Base-by-base conservation (phyloP, 2,113 vertebrate species). In the Rhipidura dahli region DNA sequence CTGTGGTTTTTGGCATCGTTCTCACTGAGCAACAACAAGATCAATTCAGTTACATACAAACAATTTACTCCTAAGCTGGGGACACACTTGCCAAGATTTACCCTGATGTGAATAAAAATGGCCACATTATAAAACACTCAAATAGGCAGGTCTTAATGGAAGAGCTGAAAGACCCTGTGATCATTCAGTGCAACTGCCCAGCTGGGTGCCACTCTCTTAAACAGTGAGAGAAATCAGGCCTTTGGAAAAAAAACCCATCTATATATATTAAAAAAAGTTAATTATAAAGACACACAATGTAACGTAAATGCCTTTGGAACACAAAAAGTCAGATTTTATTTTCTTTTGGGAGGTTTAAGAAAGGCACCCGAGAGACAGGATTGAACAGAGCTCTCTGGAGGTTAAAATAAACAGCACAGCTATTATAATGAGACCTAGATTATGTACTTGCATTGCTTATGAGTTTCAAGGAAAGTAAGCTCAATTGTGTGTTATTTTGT, bases 391-490 rank as follows among this genome's bases (percentile, higher is more conserved):
- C 83, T 96, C 89, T 90, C 93, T 49, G 49, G 93, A 87, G 71
- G 77, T 96, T 97, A 96, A 96, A 96, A 93, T 76, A 97, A 97
- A 97, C 86, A 95, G 72, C 92, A 68, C 66, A 96, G 70, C 47
- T 77, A 79, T 97, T 97, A 94, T 88, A 83, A 53, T 45, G 80
- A 96, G 85, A 71, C 20, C 28, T 91, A 93, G 95, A 96, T 98
- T 97, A 95, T 95, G 87, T 21, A 79, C 83, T 97, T 87, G 45
- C 68, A 84, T 86, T 94, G 78, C 70, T 90, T 96, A 53, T 86
- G 90, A 96, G 78, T 97, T 97, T 92, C 86, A 97, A 91, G 81
- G 63, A 96, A 96, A 97, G 93, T 93, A 94, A 97, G 86, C 85
- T 95, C 76, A 75, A 40, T 94, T 95, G 84, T 95, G 86, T 87